Base-by-base conservation (phyloP, 1,140 invertebrate genomes). In the Delia radicum region DNA sequence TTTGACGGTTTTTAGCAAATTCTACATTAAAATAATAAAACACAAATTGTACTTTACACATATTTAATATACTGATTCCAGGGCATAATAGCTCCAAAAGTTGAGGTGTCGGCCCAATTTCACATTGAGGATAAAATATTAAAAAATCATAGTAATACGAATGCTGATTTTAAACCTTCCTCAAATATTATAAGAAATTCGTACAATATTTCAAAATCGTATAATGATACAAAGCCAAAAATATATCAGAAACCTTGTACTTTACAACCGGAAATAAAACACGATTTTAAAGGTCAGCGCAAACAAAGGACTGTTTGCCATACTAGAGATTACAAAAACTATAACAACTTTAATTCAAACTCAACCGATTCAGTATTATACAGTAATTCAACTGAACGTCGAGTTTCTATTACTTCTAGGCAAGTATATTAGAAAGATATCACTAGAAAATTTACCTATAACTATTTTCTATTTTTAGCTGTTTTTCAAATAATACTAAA, bases 251-350 rank as follows among this genome's bases (percentile, higher is more conserved):
- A 55, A 15, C 12, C n/a, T 15, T 48, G 12, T 8, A 24, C 5
- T 24, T 21, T 24, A 2, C 0, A 55, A 21, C 46, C 13, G 10
- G 12, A 10, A 13, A n/a, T 37, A 13, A n/a, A 3, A 46, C 3
- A 69, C 18, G 8, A 55, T 55, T 55, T 72, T 12, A 12, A 78
- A 76, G 84, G 84, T 2, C 26, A 81, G 82, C 2, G 78, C 76
- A 55, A 81, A 79, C 4, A 83, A 26, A 13, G 79, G 74, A 29
- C 76, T 8, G 76, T 77, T 72, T 77, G 76, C 24, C 76, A 77
- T 62, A 27, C 73, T 0, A 74, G 69, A 69, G 29, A 29, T 33
- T 72, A 15, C 2, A 12, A 21, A 27, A 33, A 29, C 26, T 27
- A 48, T 7, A 37, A 63, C 10, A 63, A n/a, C n/a, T n/a, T n/a